Conservation (phyloP, 2,888 invertebrate species). For the Onthophagus sagittarius region DNA sequence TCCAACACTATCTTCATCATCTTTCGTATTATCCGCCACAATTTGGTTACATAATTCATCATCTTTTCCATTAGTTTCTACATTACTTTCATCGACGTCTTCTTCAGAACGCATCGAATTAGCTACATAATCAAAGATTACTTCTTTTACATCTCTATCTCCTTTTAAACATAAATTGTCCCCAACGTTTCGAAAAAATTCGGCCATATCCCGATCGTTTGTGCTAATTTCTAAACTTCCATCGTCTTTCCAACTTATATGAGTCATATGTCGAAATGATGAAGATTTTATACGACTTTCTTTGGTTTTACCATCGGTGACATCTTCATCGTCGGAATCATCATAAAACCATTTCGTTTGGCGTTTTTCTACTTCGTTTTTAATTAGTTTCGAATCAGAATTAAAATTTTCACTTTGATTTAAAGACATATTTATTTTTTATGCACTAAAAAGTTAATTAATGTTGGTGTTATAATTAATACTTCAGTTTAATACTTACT, state of each 20-base stretch:
- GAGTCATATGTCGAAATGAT: background rate
- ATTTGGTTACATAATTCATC: background rate
- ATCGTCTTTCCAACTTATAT: conserved; percentile 6
- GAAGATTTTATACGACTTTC: background rate
- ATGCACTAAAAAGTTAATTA: background rate
- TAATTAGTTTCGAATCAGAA: background rate
- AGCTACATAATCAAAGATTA: conserved; percentile 1
- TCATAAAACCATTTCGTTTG: background rate
- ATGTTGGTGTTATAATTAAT: background rate
- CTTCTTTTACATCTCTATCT: background rate
- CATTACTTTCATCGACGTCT: background rate
- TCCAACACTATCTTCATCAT: background rate
- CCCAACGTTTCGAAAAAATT: background rate
- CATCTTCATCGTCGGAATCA: background rate
- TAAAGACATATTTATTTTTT: background rate
- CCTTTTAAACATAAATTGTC: background rate
- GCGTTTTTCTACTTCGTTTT: background rate
- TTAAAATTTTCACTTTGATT: background rate
- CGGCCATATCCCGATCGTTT: background rate
- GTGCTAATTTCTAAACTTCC: conserved; percentile 2
- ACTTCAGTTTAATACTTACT: background rate
- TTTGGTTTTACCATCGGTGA: background rate
- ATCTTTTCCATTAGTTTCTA: background rate
- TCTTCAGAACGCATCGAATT: background rate
- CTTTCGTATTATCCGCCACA: background rate